Evolutionary conservation across 2,797 vertebrate genomes (phyloP).

Genomic region (Loriculus beryllinus): DNA sequence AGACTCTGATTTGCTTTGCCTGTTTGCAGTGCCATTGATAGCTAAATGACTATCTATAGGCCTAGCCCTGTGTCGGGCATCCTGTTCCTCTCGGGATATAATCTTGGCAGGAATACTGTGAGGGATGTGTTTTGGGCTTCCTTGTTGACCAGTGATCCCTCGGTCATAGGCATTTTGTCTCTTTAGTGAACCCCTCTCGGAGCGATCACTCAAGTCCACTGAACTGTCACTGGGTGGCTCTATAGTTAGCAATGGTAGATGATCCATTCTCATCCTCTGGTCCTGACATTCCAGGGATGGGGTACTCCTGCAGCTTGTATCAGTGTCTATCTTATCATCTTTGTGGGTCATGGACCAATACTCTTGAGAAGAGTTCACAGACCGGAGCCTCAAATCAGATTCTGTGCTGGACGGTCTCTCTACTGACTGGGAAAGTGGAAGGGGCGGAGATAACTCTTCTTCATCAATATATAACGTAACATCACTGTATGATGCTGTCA

Average conservation of each 20-base stretch:
- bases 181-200: constrained; percentile 88
- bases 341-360: constrained; percentile 93
- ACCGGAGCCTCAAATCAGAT: constrained; percentile 84
- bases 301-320: constrained; percentile 92
- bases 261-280: constrained; percentile 86
- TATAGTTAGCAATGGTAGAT: constrained; percentile 89
- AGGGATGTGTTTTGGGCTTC: constrained; percentile 88
- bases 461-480: constrained; percentile 97
- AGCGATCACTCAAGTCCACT: constrained; percentile 92
- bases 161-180: constrained; percentile 87
- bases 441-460: constrained; percentile 92
- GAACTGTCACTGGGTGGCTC: constrained; percentile 96
- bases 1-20: constrained; percentile 95
- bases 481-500: constrained; percentile 94
- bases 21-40: constrained; percentile 90
- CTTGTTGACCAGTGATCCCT: constrained; percentile 81
- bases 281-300: constrained; percentile 91
- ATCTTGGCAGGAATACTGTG: constrained; percentile 82
- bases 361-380: constrained; percentile 85
- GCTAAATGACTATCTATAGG: constrained; percentile 90
- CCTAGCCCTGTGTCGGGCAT: constrained; percentile 82
- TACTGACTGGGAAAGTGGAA: constrained; percentile 84
- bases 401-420: constrained; percentile 87
- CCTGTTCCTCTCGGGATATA: constrained; percentile 86
- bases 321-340: constrained; percentile 89